phyloP scores from a whole-genome alignment of 1,140 invertebrate genomes.

The Drosophila elegans region DNA sequence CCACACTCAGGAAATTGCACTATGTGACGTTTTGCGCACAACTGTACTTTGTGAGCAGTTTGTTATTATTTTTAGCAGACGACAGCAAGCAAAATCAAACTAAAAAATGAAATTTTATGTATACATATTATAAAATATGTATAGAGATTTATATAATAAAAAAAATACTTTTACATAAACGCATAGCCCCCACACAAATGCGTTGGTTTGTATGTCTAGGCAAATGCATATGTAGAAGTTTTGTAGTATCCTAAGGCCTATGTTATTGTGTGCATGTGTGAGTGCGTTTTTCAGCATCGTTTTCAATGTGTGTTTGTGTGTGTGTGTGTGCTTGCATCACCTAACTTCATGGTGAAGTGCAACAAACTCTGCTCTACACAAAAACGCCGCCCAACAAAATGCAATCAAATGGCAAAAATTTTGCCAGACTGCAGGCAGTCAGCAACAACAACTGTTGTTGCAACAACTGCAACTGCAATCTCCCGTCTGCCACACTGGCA shows the following conservation, averaged over 20 bases:
- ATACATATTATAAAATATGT: constrained; percentile 48
- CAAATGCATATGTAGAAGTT: constrained; percentile 54
- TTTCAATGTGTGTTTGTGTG: constrained; percentile 9
- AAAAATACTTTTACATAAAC: constrained; percentile 44
- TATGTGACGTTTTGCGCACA: constrained; percentile 58
- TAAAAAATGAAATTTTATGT: constrained; percentile 64
- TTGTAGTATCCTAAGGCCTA: constrained; percentile 69
- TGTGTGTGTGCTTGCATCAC: constrained; percentile 50
- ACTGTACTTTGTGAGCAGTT: constrained; percentile 54
- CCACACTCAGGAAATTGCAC: constrained; percentile 22
- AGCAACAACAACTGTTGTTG: constrained; percentile 55
- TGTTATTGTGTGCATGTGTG: constrained; percentile 26
- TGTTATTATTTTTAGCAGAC: constrained; percentile 74
- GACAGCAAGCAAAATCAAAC: constrained; percentile 65
- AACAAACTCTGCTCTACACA: constrained; percentile 76
- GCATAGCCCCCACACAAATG: constrained; percentile 18
- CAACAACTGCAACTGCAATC: constrained; percentile 54
- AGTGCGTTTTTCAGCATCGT: constrained; percentile 72
- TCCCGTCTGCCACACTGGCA: constrained; percentile 34
- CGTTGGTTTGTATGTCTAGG: constrained; percentile 26
- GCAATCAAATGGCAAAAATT: constrained; percentile 82
- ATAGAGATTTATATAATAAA: constrained; percentile 54
- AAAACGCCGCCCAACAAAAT: constrained; percentile 66
- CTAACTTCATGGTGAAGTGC: constrained; percentile 71
- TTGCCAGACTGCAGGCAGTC: constrained; percentile 66